Evolutionary conservation across 2,888 invertebrate genomes (phyloP), one percentile per base, ranked within the genome.

Genomic region (Raillietiella orientalis): DNA sequence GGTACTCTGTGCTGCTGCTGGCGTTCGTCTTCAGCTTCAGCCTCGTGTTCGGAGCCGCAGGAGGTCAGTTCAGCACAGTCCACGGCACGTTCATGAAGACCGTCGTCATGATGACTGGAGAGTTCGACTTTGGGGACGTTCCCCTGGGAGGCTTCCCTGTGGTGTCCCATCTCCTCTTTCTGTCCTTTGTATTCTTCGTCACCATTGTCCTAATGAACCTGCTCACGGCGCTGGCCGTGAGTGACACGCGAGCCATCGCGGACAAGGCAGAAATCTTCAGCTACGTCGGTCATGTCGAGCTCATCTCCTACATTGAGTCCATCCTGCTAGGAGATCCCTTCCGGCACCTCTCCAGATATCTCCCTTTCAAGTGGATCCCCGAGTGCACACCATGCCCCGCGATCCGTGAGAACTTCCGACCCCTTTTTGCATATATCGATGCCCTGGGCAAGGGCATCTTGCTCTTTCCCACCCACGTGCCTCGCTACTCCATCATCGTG

Each of bases 71-170:
- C 32, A 47, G 49, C 13, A 47, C 48, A 8, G 54, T 56, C 1
- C 53, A 53, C 47, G 46, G 51, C 11, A 50, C 57, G 0, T 37
- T 58, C 2, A 49, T 56, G 11, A 57, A 57, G 34, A 56, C 57
- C 1, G 45, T 57, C 21, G 55, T 57, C 5, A 58, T 59, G 58
- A 56, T 57, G 56, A 56, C 56, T 4, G 55, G 56, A 28, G 58
- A 59, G 34, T 57, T 57, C 25, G 57, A 58, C 32, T 57, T 58
- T 34, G 42, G 35, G 5, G 45, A 49, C 4, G 12, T 33, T 17
- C 19, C 19, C 6, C n/a, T 17, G 6, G 6, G 6, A n/a, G 6
- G 6, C 19, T 17, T 8, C n/a, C 19, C 19, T 17, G 19, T 17
- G 6, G n/a, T n/a, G n/a, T 8, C 6, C n/a, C 19, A 17, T n/a